These are phyloP conservation scores for Okamejei kenojei DNA, from an alignment of 2,797 vertebrate genomes.

Conservation along the genomic window DNA sequence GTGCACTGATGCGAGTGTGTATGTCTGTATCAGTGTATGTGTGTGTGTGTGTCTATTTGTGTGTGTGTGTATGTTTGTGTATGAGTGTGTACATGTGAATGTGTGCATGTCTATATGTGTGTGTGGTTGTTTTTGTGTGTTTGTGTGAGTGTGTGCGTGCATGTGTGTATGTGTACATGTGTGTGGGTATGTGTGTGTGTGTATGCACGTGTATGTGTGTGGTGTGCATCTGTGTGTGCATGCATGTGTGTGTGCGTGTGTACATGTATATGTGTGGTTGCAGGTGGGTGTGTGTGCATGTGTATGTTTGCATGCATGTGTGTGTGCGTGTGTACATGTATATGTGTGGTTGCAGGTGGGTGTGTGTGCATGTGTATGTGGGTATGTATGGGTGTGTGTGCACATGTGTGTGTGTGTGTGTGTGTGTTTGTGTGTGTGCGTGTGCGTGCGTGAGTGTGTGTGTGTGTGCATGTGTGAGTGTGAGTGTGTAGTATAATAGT, in stretches of 20 bases:
- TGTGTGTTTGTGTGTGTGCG: background rate
- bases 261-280: background rate
- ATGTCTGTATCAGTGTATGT: background rate
- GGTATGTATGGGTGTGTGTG: background rate
- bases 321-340: background rate
- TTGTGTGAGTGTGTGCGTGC: background rate
- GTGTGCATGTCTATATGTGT: background rate
- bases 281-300: background rate
- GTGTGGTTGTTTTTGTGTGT: background rate
- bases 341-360: background rate
- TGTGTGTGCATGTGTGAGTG: background rate
- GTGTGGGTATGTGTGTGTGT: background rate
- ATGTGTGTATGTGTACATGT: too few relatives aligned
- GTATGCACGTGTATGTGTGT: background rate
- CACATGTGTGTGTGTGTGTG: background rate
- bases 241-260: background rate
- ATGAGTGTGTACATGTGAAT: background rate
- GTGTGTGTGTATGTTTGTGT: background rate
- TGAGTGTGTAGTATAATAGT: background rate
- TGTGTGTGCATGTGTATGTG: background rate
- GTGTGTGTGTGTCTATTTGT: background rate
- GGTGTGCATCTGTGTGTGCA: background rate
- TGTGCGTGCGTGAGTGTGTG: background rate
- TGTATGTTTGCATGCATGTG: background rate
- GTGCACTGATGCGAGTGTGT: background rate